These are phyloP conservation scores for Cryptotermes secundus DNA, from an alignment of 1,140 invertebrate species.

Conservation along the genomic window DNA sequence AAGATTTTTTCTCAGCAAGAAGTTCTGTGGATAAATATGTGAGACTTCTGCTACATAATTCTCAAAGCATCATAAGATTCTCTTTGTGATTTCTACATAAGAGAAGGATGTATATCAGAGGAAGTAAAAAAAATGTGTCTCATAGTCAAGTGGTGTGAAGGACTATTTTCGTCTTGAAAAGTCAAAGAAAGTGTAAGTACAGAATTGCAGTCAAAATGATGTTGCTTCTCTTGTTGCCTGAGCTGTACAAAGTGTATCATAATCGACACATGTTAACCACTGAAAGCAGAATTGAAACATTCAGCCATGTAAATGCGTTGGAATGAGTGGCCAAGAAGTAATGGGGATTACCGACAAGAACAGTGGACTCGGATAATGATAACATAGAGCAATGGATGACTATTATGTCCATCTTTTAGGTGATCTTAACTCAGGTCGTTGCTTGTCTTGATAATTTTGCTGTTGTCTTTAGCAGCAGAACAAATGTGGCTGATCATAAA, in stretches of 20 bases:
- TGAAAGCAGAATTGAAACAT: background rate
- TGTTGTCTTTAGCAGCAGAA: background rate
- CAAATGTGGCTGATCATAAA: background rate
- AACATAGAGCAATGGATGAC: background rate
- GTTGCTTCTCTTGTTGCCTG: constrained; percentile 10
- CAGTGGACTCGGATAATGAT: background rate
- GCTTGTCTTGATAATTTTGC: background rate
- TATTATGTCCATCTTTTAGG: background rate
- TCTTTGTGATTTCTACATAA: background rate
- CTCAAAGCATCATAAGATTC: too few relatives aligned
- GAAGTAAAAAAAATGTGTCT: background rate
- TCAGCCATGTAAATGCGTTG: background rate
- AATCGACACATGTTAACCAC: background rate
- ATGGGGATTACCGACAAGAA: background rate
- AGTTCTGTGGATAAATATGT: too few relatives aligned
- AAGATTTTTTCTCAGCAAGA: too few relatives aligned
- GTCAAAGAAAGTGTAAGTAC: constrained; percentile 4
- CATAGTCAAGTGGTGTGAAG: background rate
- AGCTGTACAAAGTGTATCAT: constrained; percentile 17
- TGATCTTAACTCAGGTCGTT: constrained; percentile 15
- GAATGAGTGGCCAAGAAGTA: background rate
- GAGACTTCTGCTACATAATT: too few relatives aligned
- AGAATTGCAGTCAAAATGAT: background rate
- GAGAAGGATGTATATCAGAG: background rate
- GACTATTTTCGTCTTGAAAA: background rate